phyloP scores from a whole-genome alignment of 2,797 vertebrate species.

The Leptoclinus maculatus region DNA sequence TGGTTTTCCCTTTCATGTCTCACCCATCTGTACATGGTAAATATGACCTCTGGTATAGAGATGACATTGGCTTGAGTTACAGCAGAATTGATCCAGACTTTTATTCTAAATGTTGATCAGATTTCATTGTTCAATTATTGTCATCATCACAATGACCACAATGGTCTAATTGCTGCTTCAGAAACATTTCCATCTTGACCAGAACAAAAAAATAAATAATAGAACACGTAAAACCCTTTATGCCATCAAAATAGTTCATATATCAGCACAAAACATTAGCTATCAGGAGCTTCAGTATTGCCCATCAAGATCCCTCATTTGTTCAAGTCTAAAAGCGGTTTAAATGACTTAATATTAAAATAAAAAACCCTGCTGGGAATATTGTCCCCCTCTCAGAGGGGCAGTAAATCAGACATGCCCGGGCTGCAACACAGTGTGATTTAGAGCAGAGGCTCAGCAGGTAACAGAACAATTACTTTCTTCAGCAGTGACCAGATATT shows the following conservation, averaged over 20 bases:
- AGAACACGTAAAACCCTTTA: not conserved
- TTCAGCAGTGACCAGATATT: conserved; percentile 6
- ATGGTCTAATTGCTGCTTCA: not conserved
- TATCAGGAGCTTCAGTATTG: no score
- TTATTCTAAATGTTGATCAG: not conserved
- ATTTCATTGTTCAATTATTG: no score
- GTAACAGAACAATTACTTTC: conserved; percentile 25
- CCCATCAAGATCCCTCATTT: not conserved
- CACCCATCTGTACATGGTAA: not conserved
- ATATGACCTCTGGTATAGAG: not conserved
- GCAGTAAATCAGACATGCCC: not conserved
- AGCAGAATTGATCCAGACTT: not conserved
- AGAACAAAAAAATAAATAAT: not conserved
- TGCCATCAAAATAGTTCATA: not conserved
- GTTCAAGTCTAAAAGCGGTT: not conserved
- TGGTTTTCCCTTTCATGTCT: not conserved
- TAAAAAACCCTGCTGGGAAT: not conserved
- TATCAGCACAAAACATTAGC: not conserved
- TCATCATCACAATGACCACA: not conserved
- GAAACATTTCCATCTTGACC: not conserved
- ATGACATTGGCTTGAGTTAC: not conserved
- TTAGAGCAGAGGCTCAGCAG: conserved; percentile 14
- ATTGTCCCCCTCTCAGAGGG: no score
- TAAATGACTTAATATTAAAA: not conserved
- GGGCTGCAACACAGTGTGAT: not conserved